Evolutionary conservation across 2,797 vertebrate genomes (phyloP).

Genomic region (Poecilia gillii): DNA sequence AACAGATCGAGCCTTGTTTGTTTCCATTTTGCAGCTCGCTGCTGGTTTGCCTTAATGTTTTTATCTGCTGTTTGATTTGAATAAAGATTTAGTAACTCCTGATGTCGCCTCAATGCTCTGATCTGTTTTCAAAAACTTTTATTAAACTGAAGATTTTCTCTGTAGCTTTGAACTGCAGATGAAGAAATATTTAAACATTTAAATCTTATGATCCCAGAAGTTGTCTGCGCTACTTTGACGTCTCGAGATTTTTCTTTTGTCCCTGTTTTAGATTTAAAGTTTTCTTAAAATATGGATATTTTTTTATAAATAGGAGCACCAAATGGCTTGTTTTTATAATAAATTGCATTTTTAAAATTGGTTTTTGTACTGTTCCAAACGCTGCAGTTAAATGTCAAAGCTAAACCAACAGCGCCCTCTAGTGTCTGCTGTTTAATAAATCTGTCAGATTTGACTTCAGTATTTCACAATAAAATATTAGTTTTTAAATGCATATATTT

Average conservation of each 20-base stretch:
- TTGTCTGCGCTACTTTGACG: background rate
- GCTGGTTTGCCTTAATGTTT: constrained; percentile 77
- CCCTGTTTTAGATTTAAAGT: background rate
- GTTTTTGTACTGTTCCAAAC: background rate
- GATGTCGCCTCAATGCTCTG: fast-evolving
- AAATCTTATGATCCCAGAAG: background rate
- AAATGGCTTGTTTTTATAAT: background rate
- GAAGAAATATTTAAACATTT: background rate
- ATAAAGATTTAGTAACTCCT: constrained; percentile 64
- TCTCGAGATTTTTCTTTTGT: background rate
- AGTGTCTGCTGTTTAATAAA: constrained; percentile 20
- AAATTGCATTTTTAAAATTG: constrained; percentile 10
- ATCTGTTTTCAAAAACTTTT: background rate
- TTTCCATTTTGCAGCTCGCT: constrained; percentile 62
- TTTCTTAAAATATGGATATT: constrained; percentile 3
- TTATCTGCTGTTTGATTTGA: constrained; percentile 72
- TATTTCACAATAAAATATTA: too few relatives aligned
- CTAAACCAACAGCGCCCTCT: constrained; percentile 61
- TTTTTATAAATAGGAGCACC: background rate
- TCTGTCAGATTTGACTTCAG: too few relatives aligned
- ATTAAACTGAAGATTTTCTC: background rate
- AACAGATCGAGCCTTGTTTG: constrained; percentile 47
- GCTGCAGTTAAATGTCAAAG: background rate
- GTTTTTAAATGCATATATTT: background rate
- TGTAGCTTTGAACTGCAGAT: background rate